These are phyloP conservation scores for Allygus modestus DNA, from an alignment of 2,888 invertebrate species.

Conservation along the genomic window DNA sequence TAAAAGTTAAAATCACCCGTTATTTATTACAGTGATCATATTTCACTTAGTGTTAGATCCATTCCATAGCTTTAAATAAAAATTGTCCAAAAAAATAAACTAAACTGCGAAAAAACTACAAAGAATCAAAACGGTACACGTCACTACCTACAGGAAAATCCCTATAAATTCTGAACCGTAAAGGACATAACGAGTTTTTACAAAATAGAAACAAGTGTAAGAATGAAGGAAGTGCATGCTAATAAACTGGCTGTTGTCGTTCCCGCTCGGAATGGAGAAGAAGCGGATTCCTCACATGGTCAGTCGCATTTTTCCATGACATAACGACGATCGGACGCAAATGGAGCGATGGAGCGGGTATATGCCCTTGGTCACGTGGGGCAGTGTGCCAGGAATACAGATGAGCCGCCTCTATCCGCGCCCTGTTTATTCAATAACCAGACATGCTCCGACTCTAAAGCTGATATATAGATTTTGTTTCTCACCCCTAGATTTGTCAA, in stretches of 20 bases:
- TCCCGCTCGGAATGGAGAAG: not conserved
- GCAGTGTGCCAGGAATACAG: conserved; percentile 15
- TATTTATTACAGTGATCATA: too few species aligned
- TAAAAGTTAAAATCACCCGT: too few species aligned
- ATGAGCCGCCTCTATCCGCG: not conserved
- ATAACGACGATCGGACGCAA: not conserved
- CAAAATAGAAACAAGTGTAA: not conserved
- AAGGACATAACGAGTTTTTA: not conserved
- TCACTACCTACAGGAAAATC: not conserved
- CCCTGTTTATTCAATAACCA: conserved; percentile 32
- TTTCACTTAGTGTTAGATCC: too few species aligned
- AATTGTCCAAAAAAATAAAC: too few species aligned
- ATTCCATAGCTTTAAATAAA: too few species aligned
- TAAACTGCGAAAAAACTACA: too few species aligned
- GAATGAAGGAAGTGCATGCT: conserved; percentile 34
- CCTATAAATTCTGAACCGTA: not conserved
- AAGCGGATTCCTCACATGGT: conserved; percentile 16
- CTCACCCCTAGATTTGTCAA: conserved; percentile 23
- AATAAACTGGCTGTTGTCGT: not conserved
- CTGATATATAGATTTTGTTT: conserved; percentile 25
- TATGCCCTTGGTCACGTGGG: not conserved
- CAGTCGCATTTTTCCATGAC: conserved; percentile 17
- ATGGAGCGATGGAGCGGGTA: too few species aligned
- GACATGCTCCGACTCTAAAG: not conserved
- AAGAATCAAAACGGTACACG: not conserved